A percentile compares a stretch with the other conserved stretches of the same genome.
Conservation (phyloP, 2,797 vertebrate genomes). For the Onychomys arenicola region DNA sequence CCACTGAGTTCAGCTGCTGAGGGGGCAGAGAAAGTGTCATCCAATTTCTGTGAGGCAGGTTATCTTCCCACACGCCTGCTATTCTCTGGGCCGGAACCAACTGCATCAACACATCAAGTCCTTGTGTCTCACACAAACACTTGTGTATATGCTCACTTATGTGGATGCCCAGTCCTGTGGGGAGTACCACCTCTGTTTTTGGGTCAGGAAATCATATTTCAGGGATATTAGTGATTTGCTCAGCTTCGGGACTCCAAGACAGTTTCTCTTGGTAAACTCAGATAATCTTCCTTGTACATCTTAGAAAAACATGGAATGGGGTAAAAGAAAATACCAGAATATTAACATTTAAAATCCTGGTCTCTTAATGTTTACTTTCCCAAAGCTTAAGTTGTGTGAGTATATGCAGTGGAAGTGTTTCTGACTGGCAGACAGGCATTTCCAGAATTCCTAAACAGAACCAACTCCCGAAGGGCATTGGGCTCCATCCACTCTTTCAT, state of each 20-base stretch:
- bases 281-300: neutral
- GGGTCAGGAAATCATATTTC: neutral
- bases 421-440: neutral
- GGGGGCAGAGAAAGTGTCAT: neutral
- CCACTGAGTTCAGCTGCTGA: neutral
- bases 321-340: conserved; percentile 35
- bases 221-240: neutral
- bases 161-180: neutral
- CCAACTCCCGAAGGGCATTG: neutral
- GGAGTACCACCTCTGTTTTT: neutral
- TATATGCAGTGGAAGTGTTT: neutral
- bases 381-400: neutral
- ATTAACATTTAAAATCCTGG: neutral
- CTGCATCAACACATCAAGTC: neutral
- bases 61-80: neutral
- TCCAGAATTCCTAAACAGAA: neutral
- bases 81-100: neutral
- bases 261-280: neutral
- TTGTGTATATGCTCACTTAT: neutral
- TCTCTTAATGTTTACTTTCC: neutral
- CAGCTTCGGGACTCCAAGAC: neutral
- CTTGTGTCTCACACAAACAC: neutral
- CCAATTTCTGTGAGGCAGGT: neutral
- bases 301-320: conserved; percentile 34
- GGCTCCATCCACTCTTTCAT: neutral